Base-by-base conservation (phyloP, 2,797 vertebrate species). In the Silurus lanzhouensis region DNA sequence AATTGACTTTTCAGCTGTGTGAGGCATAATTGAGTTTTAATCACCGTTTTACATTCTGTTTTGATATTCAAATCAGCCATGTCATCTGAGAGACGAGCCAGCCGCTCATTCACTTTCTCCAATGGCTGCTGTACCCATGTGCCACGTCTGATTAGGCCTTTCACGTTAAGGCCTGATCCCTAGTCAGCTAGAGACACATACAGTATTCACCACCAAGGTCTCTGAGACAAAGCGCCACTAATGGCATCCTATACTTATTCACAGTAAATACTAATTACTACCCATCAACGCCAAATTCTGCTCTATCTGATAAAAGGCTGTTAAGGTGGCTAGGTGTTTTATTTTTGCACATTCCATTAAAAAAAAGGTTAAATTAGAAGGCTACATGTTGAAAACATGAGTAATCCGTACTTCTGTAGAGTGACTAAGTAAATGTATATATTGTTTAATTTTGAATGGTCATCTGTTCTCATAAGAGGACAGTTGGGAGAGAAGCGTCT, bases 1-100 rank as follows among this genome's bases (percentile, higher is more conserved):
- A 92, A 93, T 93, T 94, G 91, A 93, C 92, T 94, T 92, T 91
- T 93, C 91, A 91, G 89, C 87, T 86, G 89, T 83, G 79, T 66
- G 0, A 46, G 85, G 90, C 86, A 85, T 94, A 94, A 95, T 94
- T 94, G 92, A 91, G 91, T 92, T 93, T 94, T 95, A 95, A 95
- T 95, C 93, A 93, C 91, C 81, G 87, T 92, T 94, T 95, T 93
- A 90, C 92, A 91, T 93, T 91, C 78, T 92, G 93, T 95, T 95
- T 94, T 95, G 92, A 95, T 95, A 94, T 95, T 94, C 88, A 94
- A 93, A 95, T 94, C 87, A 88, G 91, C 66, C 66, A 85, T 86
- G 92, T 92, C 92, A 89, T 89, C 90, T 85, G 87, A 55, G 86
- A 90, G 90, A 91, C 89, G 83, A 88, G 72, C 82, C 82, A 83